phyloP scores from a whole-genome alignment of 2,888 invertebrate species.

The Trisateles emortualis region DNA sequence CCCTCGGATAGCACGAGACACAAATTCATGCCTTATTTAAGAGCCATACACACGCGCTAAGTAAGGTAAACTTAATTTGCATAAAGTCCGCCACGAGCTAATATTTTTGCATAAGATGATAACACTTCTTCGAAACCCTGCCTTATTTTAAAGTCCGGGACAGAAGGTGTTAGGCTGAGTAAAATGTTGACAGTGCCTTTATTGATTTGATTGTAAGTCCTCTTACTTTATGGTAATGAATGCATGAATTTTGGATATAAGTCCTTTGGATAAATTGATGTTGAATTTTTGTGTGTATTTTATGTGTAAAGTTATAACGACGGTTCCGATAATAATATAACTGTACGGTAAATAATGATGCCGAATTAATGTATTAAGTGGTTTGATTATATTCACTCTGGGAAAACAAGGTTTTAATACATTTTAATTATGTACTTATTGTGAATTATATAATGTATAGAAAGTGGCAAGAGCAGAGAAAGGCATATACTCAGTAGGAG shows the following conservation, averaged over 20 bases:
- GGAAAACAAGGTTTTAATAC: not conserved
- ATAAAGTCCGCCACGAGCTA: slow-evolving; percentile 84
- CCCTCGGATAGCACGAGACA: slow-evolving; percentile 71
- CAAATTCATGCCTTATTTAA: slow-evolving; percentile 65
- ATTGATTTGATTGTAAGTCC: slow-evolving; percentile 56
- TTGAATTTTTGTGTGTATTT: slow-evolving; percentile 34
- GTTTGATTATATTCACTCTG: not conserved
- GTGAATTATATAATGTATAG: no score
- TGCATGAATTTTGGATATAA: slow-evolving; percentile 41
- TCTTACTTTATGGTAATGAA: slow-evolving; percentile 61
- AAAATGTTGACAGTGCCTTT: slow-evolving; percentile 50
- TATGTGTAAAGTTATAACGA: slow-evolving; percentile 33
- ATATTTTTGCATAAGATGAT: slow-evolving; percentile 84
- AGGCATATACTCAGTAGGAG: no score
- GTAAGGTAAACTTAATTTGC: slow-evolving; percentile 75
- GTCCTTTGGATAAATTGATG: slow-evolving; percentile 38
- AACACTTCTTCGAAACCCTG: slow-evolving; percentile 74
- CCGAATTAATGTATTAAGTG: slow-evolving; percentile 32
- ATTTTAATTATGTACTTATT: not conserved
- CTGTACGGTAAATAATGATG: slow-evolving; percentile 36
- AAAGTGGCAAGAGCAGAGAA: no score
- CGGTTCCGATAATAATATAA: slow-evolving; percentile 40
- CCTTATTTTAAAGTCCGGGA: slow-evolving; percentile 56
- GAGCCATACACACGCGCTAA: slow-evolving; percentile 71
- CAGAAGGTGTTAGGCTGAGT: slow-evolving; percentile 55